Percentiles rank a stretch among this genome's conserved stretches.
Evolutionary conservation across 1,140 invertebrate genomes (phyloP).

Genomic region (Penaeus chinensis): DNA sequence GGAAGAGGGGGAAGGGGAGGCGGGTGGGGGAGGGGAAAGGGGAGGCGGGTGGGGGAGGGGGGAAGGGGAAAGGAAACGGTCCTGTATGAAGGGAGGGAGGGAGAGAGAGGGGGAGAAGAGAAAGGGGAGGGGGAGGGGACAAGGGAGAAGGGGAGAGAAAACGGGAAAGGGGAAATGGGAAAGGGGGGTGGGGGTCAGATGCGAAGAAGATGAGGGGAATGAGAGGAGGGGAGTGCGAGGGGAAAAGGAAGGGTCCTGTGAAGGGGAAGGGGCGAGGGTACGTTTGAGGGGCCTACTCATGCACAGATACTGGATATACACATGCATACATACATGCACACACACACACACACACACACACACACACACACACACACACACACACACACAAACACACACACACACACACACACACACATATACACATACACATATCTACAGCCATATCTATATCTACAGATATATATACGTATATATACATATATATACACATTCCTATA

Average conservation of each 20-base stretch:
- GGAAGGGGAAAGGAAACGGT: not conserved
- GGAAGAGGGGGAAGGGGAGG: not conserved
- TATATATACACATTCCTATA: no score
- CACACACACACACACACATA: no score
- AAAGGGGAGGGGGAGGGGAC: conserved; percentile 14
- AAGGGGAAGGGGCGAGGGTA: not conserved
- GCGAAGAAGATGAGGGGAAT: not conserved
- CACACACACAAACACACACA: no score
- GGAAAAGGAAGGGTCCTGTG: not conserved
- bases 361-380: no score
- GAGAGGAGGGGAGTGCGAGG: not conserved
- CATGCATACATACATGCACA: no score
- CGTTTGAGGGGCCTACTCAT: no score
- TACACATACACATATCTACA: no score
- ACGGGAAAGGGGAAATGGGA: conserved; percentile 15
- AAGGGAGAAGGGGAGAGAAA: conserved; percentile 32
- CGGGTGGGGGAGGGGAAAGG: not conserved
- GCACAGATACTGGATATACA: no score
- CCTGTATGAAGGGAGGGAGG: not conserved
- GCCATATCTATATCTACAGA: no score
- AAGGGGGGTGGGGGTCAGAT: not conserved
- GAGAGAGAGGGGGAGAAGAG: conserved; percentile 9
- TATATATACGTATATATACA: no score
- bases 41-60: not conserved
- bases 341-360: no score